Conservation (phyloP, 2,113 vertebrate genomes). For the Cercopithecus mona region DNA sequence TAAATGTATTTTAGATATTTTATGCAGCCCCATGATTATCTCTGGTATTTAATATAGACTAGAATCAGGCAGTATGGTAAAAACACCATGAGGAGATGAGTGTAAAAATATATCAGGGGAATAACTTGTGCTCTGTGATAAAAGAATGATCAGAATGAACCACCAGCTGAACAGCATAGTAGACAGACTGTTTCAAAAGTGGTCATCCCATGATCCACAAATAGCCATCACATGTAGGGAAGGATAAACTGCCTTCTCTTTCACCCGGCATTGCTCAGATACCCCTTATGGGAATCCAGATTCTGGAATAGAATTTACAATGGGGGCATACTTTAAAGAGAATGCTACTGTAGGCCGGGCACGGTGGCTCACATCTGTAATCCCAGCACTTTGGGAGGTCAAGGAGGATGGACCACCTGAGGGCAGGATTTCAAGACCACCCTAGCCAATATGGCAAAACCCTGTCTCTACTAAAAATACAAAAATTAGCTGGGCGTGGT, state of each 20-base stretch:
- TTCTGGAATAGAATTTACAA: not conserved
- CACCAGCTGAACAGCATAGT: not conserved
- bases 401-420: no score
- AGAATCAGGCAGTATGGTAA: not conserved
- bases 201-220: not conserved
- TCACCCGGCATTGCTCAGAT: not conserved
- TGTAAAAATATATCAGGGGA: conserved; percentile 39
- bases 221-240: not conserved
- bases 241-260: not conserved
- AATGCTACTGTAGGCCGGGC: not conserved
- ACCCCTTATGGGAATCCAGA: not conserved
- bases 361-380: no score
- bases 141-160: conserved; percentile 55
- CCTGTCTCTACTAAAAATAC: no score
- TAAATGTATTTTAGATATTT: not conserved
- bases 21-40: not conserved
- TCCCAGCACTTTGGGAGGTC: no score
- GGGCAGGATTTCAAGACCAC: no score
- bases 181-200: not conserved
- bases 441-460: no score
- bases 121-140: not conserved
- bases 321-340: not conserved
- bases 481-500: no score
- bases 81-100: not conserved
- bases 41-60: conserved; percentile 13